phyloP scores from a whole-genome alignment of 2,797 vertebrate species.

The Distichodus sexfasciatus region DNA sequence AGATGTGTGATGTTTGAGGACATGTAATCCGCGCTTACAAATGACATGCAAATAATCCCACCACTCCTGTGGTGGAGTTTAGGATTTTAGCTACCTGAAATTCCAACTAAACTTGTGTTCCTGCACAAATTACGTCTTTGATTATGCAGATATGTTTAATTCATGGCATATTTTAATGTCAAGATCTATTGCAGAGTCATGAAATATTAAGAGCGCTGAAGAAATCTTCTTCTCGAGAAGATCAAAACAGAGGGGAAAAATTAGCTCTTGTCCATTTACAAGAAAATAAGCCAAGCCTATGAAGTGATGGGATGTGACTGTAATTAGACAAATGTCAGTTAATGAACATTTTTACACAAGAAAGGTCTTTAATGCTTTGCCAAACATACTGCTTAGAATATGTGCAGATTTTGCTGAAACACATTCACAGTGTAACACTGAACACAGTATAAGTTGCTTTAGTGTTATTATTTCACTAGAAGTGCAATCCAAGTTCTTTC shows the following conservation, averaged over 20 bases:
- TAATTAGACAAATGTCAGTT: background rate
- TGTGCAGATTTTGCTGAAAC: no score
- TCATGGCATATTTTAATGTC: slow-evolving; percentile 68
- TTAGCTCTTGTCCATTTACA: slow-evolving; percentile 58
- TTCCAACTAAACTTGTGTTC: background rate
- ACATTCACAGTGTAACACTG: no score
- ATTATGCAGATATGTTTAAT: slow-evolving; percentile 71
- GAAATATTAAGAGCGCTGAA: slow-evolving; percentile 68
- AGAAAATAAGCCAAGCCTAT: slow-evolving; percentile 21
- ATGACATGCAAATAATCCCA: background rate
- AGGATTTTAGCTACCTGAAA: slow-evolving; percentile 28
- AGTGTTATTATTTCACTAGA: no score
- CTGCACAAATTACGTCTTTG: slow-evolving; percentile 29
- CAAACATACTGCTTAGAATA: no score
- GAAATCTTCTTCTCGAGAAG: slow-evolving; percentile 62
- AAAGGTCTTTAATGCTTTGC: no score
- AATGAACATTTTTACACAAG: no score
- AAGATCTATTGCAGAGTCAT: slow-evolving; percentile 69
- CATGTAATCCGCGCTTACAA: background rate
- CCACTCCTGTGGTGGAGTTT: background rate
- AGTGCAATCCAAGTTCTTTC: no score
- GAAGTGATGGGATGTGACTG: background rate
- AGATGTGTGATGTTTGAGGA: no score
- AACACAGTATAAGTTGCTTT: no score
- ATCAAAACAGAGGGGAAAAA: slow-evolving; percentile 63